Evolutionary conservation across 30 jellyfish, hydroid and myxozoan species (phyloP).

Genomic region (Phacellophora camtschatica): DNA sequence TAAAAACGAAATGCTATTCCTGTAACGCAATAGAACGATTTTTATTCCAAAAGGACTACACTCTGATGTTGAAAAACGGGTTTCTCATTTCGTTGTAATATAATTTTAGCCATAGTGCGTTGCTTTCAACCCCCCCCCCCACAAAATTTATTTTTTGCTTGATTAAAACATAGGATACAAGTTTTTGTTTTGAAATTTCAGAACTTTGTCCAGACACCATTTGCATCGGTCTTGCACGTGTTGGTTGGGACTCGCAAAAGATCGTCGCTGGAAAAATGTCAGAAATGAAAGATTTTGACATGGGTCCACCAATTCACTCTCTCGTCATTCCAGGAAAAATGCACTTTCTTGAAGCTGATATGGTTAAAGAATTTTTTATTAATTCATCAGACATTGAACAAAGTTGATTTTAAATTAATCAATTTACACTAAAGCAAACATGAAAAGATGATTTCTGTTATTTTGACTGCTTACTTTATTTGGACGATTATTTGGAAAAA

Average conservation of each 20-base stretch:
- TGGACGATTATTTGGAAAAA: no score
- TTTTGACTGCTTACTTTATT: no score
- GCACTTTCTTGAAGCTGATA: conserved; percentile 85
- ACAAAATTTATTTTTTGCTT: background rate
- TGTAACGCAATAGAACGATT: no score
- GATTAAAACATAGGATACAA: background rate
- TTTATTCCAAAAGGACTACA: no score
- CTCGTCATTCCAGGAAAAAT: conserved; percentile 92
- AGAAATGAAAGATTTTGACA: conserved; percentile 42
- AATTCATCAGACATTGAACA: background rate
- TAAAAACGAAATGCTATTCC: no score
- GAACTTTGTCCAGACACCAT: conserved; percentile 60
- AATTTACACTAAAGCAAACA: no score
- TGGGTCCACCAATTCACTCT: conserved; percentile 96
- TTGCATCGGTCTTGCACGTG: conserved; percentile 91
- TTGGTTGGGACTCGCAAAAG: conserved; percentile 96
- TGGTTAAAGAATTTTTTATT: conserved; percentile 74
- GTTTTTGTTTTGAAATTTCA: background rate
- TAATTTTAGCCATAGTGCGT: no score
- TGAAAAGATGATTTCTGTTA: no score
- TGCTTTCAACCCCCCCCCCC: background rate
- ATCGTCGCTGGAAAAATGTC: conserved; percentile 75
- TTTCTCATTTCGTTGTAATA: no score
- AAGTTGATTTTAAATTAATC: no score
- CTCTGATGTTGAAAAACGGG: no score